Percentiles rank a stretch among this genome's conserved stretches.
Evolutionary conservation across 2,797 vertebrate genomes (phyloP).

Genomic region (Lacerta agilis): DNA sequence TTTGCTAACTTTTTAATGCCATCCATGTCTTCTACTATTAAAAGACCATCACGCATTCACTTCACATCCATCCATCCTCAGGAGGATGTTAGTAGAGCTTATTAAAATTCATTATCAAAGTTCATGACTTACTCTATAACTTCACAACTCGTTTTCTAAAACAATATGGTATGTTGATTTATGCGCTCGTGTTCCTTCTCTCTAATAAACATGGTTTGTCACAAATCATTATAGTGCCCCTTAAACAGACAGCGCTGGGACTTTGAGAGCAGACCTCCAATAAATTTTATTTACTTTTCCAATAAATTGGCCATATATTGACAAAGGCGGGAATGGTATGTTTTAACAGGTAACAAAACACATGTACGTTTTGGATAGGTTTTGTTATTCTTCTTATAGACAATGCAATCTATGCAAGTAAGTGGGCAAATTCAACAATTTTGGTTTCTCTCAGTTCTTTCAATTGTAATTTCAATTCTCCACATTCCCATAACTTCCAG

Average conservation of each 20-base stretch:
- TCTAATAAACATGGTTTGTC: slow-evolving; percentile 9
- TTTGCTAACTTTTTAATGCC: slow-evolving; percentile 2
- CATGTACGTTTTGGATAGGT: not conserved
- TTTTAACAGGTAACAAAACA: slow-evolving; percentile 18
- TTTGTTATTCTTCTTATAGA: not conserved
- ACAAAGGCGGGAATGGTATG: not conserved
- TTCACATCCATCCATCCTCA: slow-evolving; percentile 1
- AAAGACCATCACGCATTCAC: not conserved
- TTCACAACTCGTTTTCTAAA: slow-evolving; percentile 31
- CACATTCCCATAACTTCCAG: too few relatives aligned
- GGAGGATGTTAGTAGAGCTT: not conserved
- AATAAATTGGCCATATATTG: slow-evolving; percentile 30
- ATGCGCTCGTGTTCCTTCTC: not conserved
- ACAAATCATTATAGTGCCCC: slow-evolving; percentile 15
- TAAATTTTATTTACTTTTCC: slow-evolving; percentile 14
- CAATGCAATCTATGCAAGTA: not conserved
- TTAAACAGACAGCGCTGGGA: slow-evolving; percentile 7
- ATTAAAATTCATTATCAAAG: slow-evolving; percentile 31
- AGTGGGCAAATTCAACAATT: too few relatives aligned
- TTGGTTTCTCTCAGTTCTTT: too few relatives aligned
- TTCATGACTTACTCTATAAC: slow-evolving; percentile 25
- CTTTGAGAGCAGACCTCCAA: not conserved
- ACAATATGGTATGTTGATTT: slow-evolving; percentile 19
- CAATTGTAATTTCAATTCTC: too few relatives aligned
- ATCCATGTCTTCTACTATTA: not conserved